Conservation (phyloP, 2,888 invertebrate species). For the Tiliacea citrago region DNA sequence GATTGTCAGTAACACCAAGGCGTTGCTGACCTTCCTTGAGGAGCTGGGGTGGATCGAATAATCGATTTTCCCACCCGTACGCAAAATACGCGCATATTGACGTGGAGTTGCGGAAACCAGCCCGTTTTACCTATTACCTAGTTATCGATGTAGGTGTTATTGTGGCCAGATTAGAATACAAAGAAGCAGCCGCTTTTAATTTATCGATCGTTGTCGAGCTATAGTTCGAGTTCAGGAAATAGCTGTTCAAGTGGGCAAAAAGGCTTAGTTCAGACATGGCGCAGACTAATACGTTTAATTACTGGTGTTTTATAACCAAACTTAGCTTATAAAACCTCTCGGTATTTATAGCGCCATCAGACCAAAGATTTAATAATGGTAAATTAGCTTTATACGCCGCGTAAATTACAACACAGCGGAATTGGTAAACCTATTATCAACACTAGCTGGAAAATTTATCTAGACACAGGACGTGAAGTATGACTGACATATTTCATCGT, state of each 20-base stretch:
- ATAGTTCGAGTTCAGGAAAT: conserved; percentile 22
- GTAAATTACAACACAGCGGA: conserved; percentile 47
- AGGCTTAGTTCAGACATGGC: conserved; percentile 7
- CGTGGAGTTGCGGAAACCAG: no score
- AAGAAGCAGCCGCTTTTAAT: conserved; percentile 25
- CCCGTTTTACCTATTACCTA: no score
- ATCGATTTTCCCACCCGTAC: no score
- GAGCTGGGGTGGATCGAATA: no score
- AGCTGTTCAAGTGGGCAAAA: not conserved
- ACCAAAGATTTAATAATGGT: conserved; percentile 26
- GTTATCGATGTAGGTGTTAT: conserved; percentile 5
- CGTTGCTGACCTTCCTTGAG: no score
- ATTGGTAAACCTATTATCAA: conserved; percentile 52
- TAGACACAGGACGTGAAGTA: conserved; percentile 42
- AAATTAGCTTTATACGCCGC: conserved; percentile 43
- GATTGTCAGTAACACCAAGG: no score
- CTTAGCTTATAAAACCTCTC: conserved; percentile 30
- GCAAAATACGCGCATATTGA: no score
- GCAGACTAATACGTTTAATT: conserved; percentile 43
- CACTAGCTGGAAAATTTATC: conserved; percentile 38
- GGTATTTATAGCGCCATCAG: conserved; percentile 45
- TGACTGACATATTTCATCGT: conserved; percentile 48
- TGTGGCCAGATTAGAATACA: not conserved
- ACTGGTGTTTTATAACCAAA: conserved; percentile 35
- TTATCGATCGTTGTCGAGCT: conserved; percentile 14